phyloP scores from a whole-genome alignment of 2,797 vertebrate genomes.

The Chlorospingus flavigularis region DNA sequence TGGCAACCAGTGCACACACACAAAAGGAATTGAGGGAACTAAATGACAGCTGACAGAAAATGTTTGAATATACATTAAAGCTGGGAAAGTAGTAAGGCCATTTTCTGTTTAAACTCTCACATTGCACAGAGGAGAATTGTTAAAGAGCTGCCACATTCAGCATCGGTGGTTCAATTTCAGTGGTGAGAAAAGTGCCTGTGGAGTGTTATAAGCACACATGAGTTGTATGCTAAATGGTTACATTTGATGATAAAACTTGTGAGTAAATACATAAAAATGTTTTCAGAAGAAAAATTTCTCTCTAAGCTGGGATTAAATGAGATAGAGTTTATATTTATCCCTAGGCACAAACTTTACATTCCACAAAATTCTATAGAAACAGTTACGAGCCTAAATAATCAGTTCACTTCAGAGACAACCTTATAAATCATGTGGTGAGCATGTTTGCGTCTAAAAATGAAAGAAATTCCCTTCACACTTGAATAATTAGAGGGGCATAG shows the following conservation, averaged over 20 bases:
- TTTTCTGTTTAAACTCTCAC: slow-evolving; percentile 44
- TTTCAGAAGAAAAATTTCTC: background rate
- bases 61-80: slow-evolving; percentile 18
- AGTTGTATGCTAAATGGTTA: background rate
- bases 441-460: background rate
- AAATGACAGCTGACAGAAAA: background rate
- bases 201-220: background rate
- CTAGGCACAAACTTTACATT: background rate
- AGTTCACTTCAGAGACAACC: background rate
- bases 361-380: slow-evolving; percentile 22
- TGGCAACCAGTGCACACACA: background rate
- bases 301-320: background rate
- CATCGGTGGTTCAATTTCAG: background rate
- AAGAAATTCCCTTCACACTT: background rate
- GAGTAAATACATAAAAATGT: slow-evolving; percentile 26
- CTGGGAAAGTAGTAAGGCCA: background rate
- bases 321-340: slow-evolving; percentile 36
- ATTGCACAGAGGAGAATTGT: background rate
- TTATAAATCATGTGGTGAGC: background rate
- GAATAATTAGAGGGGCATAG: slow-evolving; percentile 48
- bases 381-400: slow-evolving; percentile 20
- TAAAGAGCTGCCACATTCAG: slow-evolving; percentile 5
- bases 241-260: background rate
- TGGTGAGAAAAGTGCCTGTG: background rate
- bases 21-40: background rate